Evolutionary conservation across 2,797 vertebrate species (phyloP), one percentile per base, ranked within the genome.

Genomic region (Cyclura pinguis): DNA sequence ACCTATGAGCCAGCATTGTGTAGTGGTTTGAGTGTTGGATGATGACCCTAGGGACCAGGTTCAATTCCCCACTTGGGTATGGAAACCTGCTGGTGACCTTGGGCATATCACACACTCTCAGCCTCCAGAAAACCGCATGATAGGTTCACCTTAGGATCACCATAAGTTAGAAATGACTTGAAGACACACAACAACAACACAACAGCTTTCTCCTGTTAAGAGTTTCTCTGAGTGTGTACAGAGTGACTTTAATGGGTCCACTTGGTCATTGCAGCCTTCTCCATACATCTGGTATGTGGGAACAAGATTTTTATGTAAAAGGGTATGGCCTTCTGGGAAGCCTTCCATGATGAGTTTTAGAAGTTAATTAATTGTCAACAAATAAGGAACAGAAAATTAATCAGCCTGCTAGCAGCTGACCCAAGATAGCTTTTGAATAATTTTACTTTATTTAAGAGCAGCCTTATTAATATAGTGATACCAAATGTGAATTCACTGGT

Each of bases 371-470:
- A 27, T n/a, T 89, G 47, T 77, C 82, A 84, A 52, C 50, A 84
- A 67, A 42, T 24, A n/a, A 52, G 74, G 42, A 55, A 38, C 8
- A 77, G 57, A 89, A 50, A 55, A 47, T 52, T 72, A 50, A 69
- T 72, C 69, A 57, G 69, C 42, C 7, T 67, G 32, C 38, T 0
- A 20, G 47, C 47, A 78, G n/a, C 18, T 38, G 82, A 78, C 82
- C 29, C 62, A 80, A 47, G 55, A 72, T 42, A 27, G 14, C 64
- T 35, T 62, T 85, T 47, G 29, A 42, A 80, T 47, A 73, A 47
- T 16, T 81, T 76, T 32, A 76, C 27, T 22, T 42, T 86, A 73
- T 59, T 90, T 27, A 87, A 87, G 80, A 67, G 27, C 35, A 67
- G 35, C 35, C 20, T 47, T 72, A 24, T 84, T 42, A 88, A 84